Evolutionary conservation across 2,113 vertebrate genomes (phyloP).

Genomic region (Poeciliopsis occidentalis): DNA sequence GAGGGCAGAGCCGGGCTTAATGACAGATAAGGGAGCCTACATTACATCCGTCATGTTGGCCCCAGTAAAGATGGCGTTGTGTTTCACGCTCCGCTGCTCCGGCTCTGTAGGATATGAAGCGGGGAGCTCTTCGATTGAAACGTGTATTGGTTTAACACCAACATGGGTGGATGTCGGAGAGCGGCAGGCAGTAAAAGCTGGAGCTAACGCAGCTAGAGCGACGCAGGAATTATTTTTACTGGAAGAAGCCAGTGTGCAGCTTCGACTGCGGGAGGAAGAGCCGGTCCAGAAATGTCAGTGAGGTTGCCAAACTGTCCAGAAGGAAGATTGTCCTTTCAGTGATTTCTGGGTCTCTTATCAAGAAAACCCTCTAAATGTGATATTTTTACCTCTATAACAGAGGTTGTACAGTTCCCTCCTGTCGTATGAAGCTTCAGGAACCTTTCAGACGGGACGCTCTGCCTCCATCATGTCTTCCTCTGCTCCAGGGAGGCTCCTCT

Average conservation of each 20-base stretch:
- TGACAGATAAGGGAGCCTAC: slow-evolving; percentile 65
- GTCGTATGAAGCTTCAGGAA: too few species aligned
- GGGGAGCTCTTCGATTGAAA: slow-evolving; percentile 38
- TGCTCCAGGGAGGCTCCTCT: slow-evolving; percentile 15
- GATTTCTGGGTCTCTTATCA: too few species aligned
- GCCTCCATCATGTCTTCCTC: too few species aligned
- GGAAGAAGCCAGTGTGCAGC: neutral
- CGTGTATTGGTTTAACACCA: slow-evolving; percentile 58
- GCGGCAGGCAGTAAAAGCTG: neutral
- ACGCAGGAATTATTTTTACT: neutral
- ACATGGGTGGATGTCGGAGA: slow-evolving; percentile 48
- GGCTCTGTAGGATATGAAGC: slow-evolving; percentile 24
- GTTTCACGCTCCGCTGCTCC: slow-evolving; percentile 32
- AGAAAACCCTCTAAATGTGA: too few species aligned
- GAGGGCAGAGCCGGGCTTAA: slow-evolving; percentile 54
- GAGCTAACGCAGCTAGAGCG: neutral
- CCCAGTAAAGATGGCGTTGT: slow-evolving; percentile 40
- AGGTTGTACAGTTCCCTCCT: too few species aligned
- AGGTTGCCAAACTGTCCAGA: neutral
- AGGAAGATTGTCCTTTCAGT: neutral
- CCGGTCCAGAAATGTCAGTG: neutral
- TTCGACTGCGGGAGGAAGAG: neutral
- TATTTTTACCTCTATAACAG: too few species aligned
- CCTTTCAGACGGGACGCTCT: too few species aligned
- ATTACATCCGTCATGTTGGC: slow-evolving; percentile 56